These are phyloP conservation scores for Troides oblongomaculatus DNA, from an alignment of 2,888 invertebrate species.

Conservation along the genomic window DNA sequence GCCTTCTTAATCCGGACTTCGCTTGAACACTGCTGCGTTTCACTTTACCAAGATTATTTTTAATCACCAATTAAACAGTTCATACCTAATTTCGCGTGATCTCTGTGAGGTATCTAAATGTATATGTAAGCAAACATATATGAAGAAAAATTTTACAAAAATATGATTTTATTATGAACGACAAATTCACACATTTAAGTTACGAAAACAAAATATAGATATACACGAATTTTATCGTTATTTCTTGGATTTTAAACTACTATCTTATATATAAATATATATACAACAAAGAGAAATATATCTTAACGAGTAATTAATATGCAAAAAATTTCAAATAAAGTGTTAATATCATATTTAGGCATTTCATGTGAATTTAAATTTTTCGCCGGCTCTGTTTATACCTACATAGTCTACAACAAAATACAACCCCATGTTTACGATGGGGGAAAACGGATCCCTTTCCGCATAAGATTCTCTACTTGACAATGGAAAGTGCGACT, in stretches of 20 bases:
- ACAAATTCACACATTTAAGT: too few relatives aligned
- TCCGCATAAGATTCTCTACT: conserved; percentile 53
- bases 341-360: not conserved
- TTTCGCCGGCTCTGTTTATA: conserved; percentile 18
- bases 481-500: conserved; percentile 40
- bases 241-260: too few relatives aligned
- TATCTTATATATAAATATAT: too few relatives aligned
- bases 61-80: not conserved
- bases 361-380: not conserved
- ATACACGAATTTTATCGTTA: too few relatives aligned
- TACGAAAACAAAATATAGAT: too few relatives aligned
- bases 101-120: conserved; percentile 27
- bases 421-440: conserved; percentile 70
- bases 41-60: conserved; percentile 26
- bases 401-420: conserved; percentile 52
- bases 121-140: too few relatives aligned
- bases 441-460: conserved; percentile 68
- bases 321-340: not conserved
- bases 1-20: conserved; percentile 35
- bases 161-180: too few relatives aligned
- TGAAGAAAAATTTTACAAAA: too few relatives aligned
- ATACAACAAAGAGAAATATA: too few relatives aligned
- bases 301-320: too few relatives aligned
- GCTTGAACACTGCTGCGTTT: conserved; percentile 12
- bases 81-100: conserved; percentile 6